These are phyloP conservation scores for Poeciliopsis turrubarensis DNA, from an alignment of 2,113 vertebrate genomes.

Conservation along the genomic window DNA sequence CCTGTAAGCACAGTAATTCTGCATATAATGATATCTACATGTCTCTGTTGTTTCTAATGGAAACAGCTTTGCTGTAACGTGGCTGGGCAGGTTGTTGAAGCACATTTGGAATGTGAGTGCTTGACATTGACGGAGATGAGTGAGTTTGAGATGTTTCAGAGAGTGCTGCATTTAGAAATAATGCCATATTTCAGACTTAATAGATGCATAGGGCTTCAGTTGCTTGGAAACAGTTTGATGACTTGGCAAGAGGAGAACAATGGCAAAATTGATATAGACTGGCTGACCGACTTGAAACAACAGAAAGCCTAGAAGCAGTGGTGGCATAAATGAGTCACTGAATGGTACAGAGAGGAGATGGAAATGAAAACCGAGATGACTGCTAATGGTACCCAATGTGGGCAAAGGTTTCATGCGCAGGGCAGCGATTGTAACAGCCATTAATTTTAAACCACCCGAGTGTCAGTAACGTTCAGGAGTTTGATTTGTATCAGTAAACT, in stretches of 20 bases:
- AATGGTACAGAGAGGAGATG: neutral
- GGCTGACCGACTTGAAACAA: constrained; percentile 4
- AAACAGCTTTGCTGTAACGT: too few species aligned
- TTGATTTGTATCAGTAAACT: constrained; percentile 23
- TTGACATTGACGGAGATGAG: constrained; percentile 1
- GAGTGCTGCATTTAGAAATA: too few species aligned
- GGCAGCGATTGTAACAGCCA: neutral
- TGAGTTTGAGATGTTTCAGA: neutral
- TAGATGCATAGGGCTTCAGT: constrained; percentile 17
- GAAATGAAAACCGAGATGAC: neutral
- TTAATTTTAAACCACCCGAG: constrained; percentile 57
- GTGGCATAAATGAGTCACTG: neutral
- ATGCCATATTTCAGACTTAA: neutral
- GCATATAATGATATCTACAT: too few species aligned
- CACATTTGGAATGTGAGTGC: neutral
- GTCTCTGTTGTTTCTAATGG: too few species aligned
- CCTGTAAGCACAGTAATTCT: too few species aligned
- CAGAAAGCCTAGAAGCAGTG: constrained; percentile 9
- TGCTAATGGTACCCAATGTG: too few species aligned
- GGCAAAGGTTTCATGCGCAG: neutral
- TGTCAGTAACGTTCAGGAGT: constrained; percentile 9
- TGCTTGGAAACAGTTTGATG: constrained; percentile 54
- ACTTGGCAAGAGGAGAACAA: constrained; percentile 33
- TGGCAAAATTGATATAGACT: neutral
- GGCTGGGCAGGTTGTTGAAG: too few species aligned